A percentile compares a stretch with the other conserved stretches of the same genome.
These are phyloP conservation scores for Lepus oiostolus DNA, from an alignment of 2,797 vertebrate genomes.

Conservation along the genomic window DNA sequence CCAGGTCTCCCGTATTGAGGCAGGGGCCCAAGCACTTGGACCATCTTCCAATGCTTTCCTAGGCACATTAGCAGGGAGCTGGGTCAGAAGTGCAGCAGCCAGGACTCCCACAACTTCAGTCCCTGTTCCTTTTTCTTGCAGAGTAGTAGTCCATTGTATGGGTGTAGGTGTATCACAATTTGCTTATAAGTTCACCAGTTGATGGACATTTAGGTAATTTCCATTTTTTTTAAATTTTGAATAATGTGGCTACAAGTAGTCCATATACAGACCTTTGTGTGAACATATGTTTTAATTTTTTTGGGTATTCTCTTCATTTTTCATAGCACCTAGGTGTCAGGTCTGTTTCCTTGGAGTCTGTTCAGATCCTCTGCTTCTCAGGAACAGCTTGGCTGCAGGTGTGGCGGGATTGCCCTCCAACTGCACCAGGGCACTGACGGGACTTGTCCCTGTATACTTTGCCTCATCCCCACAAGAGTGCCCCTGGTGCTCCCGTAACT, in stretches of 20 bases:
- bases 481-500: constrained; percentile 39
- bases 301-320: too few species aligned
- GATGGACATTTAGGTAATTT: constrained; percentile 29
- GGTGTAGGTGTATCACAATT: not conserved
- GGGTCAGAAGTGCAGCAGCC: too few species aligned
- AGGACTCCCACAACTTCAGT: too few species aligned
- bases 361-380: not conserved
- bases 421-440: not conserved
- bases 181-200: not conserved
- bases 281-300: constrained; percentile 32
- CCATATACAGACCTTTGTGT: constrained; percentile 7
- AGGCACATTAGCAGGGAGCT: too few species aligned
- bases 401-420: not conserved
- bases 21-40: too few species aligned
- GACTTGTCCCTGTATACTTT: not conserved
- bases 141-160: not conserved
- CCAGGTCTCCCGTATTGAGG: too few species aligned
- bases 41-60: too few species aligned
- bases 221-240: constrained; percentile 48
- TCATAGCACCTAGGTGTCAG: not conserved
- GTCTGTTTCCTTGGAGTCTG: not conserved
- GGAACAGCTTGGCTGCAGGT: not conserved
- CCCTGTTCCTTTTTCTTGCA: constrained; percentile 2
- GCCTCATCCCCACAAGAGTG: not conserved
- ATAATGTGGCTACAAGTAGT: constrained; percentile 15